Base-by-base conservation (phyloP, 2,797 vertebrate species). In the Sebastes iracundus region DNA sequence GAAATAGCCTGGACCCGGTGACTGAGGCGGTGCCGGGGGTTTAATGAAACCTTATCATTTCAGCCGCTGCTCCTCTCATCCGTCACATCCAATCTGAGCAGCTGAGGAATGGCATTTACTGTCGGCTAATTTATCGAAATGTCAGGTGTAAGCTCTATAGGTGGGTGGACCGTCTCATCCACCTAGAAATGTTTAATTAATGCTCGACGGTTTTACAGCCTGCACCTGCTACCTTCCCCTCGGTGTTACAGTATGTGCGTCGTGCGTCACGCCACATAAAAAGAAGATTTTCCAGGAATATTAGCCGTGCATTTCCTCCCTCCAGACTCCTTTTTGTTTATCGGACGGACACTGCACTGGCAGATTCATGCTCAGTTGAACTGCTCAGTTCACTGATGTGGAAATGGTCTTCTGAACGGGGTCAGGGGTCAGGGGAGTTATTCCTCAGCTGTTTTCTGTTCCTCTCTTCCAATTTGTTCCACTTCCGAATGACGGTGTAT, bases 141-240 rank as follows among this genome's bases (percentile, higher is more conserved):
- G 75, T 88, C 87, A 88, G 84, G 84, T 89, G 79, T 75, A 35
- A 81, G 68, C 38, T 6, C 7, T 62, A 35, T 7, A 85, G 35
- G 77, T 81, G 84, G 84, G 82, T 0, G 64, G 64, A 79, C 49
- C 9, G 1, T 53, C 62, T 81, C 77, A 20, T 86, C 87, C 73
- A 82, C 79, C 22, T 55, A 20, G 42, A 74, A 77, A 80, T 72
- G 78, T 81, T 73, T 85, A 77, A 87, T 92, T 77, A 87, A 85
- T 80, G 72, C 38, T 25, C 42, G 32, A 56, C 11, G 16, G 20
- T 76, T 80, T 35, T 22, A 62, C 62, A 49, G 70, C 46, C 14
- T 18, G 65, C 80, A 78, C 72, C 87, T 85, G 85, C 79, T 78
- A 35, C 62, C 59, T 42, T 72, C 27, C 60, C 32, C 3, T 65